phyloP scores from a whole-genome alignment of 2,113 vertebrate species.

The Puntigrus tetrazona region DNA sequence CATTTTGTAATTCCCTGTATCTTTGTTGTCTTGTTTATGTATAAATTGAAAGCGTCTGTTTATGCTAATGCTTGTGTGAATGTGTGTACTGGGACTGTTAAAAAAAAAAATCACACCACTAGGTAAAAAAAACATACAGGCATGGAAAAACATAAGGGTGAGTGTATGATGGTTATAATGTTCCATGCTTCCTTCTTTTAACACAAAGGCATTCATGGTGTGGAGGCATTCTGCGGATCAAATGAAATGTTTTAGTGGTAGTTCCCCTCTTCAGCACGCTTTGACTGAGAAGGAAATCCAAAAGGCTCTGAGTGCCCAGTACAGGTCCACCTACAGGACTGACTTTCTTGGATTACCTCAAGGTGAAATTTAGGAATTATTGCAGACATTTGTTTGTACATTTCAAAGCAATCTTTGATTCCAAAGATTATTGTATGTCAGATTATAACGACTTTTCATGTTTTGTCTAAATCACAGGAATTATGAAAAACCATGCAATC shows the following conservation, averaged over 20 bases:
- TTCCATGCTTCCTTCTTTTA: neutral
- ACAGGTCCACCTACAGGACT: slow-evolving; percentile 71
- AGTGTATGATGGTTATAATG: neutral
- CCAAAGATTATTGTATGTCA: neutral
- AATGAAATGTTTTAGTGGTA: slow-evolving; percentile 37
- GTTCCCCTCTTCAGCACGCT: slow-evolving; percentile 58
- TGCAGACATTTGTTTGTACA: neutral
- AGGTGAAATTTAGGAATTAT: slow-evolving; percentile 65
- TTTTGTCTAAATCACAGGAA: slow-evolving; percentile 62
- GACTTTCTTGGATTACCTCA: slow-evolving; percentile 75
- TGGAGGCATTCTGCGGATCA: slow-evolving; percentile 70
- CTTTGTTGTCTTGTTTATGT: neutral
- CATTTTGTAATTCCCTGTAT: neutral
- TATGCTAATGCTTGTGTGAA: neutral
- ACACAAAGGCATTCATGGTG: slow-evolving; percentile 60
- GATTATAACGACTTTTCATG: neutral
- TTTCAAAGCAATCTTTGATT: neutral
- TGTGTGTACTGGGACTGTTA: neutral
- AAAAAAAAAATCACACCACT: neutral
- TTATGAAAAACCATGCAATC: slow-evolving; percentile 56
- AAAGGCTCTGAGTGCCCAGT: slow-evolving; percentile 71
- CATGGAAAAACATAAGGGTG: neutral
- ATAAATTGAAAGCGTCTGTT: neutral
- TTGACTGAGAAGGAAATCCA: slow-evolving; percentile 63
- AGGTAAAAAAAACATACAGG: neutral